These are phyloP conservation scores for Drosophila subpulchrella DNA, from an alignment of 1,140 invertebrate genomes.

Conservation along the genomic window DNA sequence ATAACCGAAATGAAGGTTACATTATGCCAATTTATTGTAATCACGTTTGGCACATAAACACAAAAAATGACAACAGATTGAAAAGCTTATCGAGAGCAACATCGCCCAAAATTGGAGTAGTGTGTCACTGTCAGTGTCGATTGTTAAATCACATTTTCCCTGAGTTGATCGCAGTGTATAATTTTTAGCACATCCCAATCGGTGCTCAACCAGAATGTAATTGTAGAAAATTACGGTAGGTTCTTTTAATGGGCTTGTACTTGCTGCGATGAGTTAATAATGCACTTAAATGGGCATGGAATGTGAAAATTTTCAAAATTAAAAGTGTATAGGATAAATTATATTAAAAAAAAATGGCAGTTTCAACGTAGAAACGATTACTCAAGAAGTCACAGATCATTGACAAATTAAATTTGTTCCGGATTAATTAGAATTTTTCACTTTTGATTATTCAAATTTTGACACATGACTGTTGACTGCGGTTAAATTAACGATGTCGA, in stretches of 20 bases:
- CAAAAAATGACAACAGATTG: constrained; percentile 30
- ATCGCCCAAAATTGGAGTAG: constrained; percentile 39
- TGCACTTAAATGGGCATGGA: background rate
- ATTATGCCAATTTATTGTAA: constrained; percentile 44
- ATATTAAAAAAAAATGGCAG: background rate
- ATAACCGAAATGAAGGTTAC: constrained; percentile 42
- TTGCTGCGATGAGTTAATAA: constrained; percentile 12
- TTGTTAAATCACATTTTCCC: constrained; percentile 18
- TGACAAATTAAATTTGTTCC: constrained; percentile 1
- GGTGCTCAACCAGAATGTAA: background rate
- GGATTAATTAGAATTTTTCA: constrained; percentile 9
- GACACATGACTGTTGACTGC: constrained; percentile 24
- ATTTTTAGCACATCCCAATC: constrained; percentile 14
- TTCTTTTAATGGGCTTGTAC: background rate
- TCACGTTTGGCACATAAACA: constrained; percentile 55
- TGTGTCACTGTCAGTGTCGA: constrained; percentile 29
- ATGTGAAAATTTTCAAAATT: background rate
- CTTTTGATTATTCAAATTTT: constrained; percentile 4
- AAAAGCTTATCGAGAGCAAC: constrained; percentile 27
- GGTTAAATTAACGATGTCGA: constrained; percentile 24
- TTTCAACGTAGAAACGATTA: background rate
- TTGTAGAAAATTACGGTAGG: constrained; percentile 1
- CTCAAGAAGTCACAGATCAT: background rate
- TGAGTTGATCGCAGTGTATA: constrained; percentile 8
- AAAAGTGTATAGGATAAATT: background rate